Conservation (phyloP, 64 coral and sea anemone genomes). For the Acropora tenuis region DNA sequence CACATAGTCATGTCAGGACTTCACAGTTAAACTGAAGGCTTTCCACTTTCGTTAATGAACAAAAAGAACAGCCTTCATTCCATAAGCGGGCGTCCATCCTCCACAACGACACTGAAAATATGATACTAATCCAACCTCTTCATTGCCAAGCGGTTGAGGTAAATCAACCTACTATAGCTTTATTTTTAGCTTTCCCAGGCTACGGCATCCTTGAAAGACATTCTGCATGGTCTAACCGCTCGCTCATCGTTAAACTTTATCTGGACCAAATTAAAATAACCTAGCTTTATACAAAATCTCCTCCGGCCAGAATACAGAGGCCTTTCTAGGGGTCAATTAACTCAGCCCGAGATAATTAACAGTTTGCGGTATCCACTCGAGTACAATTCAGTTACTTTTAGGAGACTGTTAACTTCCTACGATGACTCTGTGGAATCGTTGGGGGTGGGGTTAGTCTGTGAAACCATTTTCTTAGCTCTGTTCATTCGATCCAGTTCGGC, state of each 20-base stretch:
- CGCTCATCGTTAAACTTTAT: neutral
- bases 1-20: neutral
- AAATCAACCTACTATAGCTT: neutral
- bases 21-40: no score
- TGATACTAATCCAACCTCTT: neutral
- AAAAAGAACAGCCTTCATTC: no score
- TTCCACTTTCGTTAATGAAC: no score
- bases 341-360: neutral
- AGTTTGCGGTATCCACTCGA: slow-evolving; percentile 10
- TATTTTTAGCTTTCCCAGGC: neutral
- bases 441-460: slow-evolving; percentile 33
- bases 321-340: neutral
- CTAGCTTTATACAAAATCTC: slow-evolving; percentile 58
- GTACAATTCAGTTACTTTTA: neutral
- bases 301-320: neutral
- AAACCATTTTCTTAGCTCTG: slow-evolving; percentile 83
- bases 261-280: slow-evolving; percentile 45
- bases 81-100: no score
- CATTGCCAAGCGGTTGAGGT: neutral
- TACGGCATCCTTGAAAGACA: neutral
- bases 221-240: neutral
- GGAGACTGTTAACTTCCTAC: slow-evolving; percentile 17
- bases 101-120: no score
- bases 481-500: slow-evolving; percentile 98
- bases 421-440: slow-evolving; percentile 34